A percentile compares a stretch with the other conserved stretches of the same genome.
phyloP scores from a whole-genome alignment of 2,113 vertebrate genomes.

The Vanacampus margaritifer region DNA sequence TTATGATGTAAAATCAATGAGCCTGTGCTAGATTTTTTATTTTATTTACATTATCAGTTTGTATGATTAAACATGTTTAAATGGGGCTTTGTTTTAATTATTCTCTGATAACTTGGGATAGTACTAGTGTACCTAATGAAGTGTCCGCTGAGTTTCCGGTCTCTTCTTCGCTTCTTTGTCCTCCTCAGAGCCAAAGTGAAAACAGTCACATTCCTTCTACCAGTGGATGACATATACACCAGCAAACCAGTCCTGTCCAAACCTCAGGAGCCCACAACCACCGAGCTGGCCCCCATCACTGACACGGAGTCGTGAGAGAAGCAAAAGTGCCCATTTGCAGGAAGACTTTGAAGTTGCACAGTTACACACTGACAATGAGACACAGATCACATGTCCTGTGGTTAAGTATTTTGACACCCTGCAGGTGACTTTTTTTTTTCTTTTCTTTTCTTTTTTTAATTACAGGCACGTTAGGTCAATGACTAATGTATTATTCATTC shows the following conservation, averaged over 20 bases:
- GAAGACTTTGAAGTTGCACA: background rate
- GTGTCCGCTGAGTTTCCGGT: background rate
- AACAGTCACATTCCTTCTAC: conserved; percentile 88
- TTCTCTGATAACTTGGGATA: too few relatives aligned
- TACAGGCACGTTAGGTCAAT: background rate
- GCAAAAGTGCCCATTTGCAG: background rate
- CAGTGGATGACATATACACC: conserved; percentile 77
- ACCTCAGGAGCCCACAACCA: conserved; percentile 60
- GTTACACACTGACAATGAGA: conserved; percentile 26
- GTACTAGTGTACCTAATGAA: background rate
- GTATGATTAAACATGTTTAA: too few relatives aligned
- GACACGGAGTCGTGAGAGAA: conserved; percentile 75
- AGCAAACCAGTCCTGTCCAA: conserved; percentile 67
- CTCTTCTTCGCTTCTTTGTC: background rate
- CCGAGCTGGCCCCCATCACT: conserved; percentile 66
- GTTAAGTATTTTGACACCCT: conserved; percentile 30
- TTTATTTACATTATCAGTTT: too few relatives aligned
- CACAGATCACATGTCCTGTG: conserved; percentile 55
- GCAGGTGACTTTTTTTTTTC: background rate
- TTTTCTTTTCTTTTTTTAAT: too few relatives aligned
- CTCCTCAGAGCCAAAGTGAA: conserved; percentile 84
- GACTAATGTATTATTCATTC: background rate
- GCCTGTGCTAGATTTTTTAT: too few relatives aligned
- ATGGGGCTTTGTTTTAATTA: too few relatives aligned
- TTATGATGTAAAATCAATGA: too few relatives aligned